These are phyloP conservation scores for Acanthisitta chloris DNA, from an alignment of 2,113 vertebrate genomes.

Conservation along the genomic window DNA sequence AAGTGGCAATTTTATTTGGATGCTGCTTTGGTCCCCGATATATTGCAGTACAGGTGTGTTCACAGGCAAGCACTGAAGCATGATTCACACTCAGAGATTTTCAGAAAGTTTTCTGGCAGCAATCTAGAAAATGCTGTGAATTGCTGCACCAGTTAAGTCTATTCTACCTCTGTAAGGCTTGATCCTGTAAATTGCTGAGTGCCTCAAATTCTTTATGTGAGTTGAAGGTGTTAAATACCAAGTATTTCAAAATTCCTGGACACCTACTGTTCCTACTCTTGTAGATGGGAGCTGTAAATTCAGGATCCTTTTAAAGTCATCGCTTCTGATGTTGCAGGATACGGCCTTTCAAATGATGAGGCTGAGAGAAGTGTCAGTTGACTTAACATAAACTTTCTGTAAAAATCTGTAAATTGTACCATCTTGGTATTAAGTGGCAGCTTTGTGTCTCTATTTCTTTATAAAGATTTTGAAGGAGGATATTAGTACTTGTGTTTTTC, in stretches of 20 bases:
- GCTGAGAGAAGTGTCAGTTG: conserved; percentile 6
- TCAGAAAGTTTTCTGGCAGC: conserved; percentile 30
- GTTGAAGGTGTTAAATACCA: conserved; percentile 8
- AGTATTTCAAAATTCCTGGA: background rate
- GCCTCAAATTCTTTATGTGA: background rate
- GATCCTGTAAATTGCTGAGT: conserved; percentile 40
- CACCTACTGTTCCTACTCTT: background rate
- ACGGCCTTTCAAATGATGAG: background rate
- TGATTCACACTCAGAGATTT: background rate
- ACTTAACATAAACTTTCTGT: conserved; percentile 39
- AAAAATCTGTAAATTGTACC: conserved; percentile 49
- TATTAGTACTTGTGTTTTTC: conserved; percentile 28
- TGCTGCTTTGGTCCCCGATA: background rate
- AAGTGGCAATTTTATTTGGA: background rate
- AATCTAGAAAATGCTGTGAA: conserved; percentile 37
- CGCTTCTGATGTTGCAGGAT: background rate
- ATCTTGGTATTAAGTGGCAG: conserved; percentile 54
- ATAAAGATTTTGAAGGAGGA: conserved; percentile 11
- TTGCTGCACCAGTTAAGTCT: conserved; percentile 1
- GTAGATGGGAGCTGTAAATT: background rate
- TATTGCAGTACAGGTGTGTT: background rate
- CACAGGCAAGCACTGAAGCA: background rate
- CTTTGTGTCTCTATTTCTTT: conserved; percentile 40
- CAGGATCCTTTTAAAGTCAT: background rate
- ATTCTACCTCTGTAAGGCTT: conserved; percentile 47